Conservation (phyloP, 2,113 vertebrate species). For the Motacilla tschutschensis region DNA sequence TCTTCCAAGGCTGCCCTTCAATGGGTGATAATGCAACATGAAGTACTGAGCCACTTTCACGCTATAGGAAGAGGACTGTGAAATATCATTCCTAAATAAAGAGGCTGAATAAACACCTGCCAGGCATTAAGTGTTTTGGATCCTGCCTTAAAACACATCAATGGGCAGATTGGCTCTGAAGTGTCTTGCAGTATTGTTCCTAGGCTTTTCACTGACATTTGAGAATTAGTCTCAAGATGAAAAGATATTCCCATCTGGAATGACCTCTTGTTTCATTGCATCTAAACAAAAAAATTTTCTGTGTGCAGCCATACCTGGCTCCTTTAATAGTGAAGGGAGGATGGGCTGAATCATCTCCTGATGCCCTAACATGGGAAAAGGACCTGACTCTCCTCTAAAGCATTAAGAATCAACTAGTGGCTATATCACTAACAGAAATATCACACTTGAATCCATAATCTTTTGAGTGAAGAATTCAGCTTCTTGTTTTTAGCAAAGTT, state of each 20-base stretch:
- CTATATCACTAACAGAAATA: too few species aligned
- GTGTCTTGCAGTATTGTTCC: background rate
- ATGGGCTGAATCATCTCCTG: background rate
- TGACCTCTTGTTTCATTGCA: background rate
- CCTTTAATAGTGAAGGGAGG: background rate
- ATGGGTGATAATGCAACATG: background rate
- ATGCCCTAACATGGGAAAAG: background rate
- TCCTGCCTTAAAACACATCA: background rate
- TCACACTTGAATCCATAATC: background rate
- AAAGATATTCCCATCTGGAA: background rate
- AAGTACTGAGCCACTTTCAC: background rate
- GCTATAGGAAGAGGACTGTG: background rate
- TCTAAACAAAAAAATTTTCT: background rate
- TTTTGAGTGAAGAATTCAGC: background rate
- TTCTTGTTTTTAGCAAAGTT: background rate
- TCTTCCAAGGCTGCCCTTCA: background rate
- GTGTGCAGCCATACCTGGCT: rapidly evolving
- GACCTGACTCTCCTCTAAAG: background rate
- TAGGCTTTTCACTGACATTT: background rate
- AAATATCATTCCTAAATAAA: background rate
- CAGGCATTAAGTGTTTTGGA: background rate
- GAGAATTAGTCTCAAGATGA: background rate
- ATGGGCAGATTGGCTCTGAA: background rate
- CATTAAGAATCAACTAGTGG: background rate
- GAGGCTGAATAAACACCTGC: background rate